phyloP scores from a whole-genome alignment of 2,113 vertebrate genomes.

The Hipposideros armiger region DNA sequence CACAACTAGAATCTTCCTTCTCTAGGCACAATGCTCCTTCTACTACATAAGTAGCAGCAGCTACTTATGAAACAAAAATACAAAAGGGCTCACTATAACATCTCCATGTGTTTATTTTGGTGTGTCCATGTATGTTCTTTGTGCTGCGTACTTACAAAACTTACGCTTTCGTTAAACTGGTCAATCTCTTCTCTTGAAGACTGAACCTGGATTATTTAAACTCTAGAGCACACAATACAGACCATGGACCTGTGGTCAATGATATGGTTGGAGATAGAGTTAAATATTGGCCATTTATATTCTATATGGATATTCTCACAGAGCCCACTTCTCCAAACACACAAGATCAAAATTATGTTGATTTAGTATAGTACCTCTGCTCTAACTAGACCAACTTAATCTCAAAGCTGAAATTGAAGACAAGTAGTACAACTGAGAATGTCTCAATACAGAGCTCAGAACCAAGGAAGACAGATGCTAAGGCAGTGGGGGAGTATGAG shows the following conservation, averaged over 20 bases:
- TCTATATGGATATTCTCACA: not conserved
- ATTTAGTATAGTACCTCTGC: not conserved
- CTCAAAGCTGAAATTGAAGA: slow-evolving; percentile 26
- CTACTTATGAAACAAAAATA: not conserved
- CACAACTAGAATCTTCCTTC: slow-evolving; percentile 8
- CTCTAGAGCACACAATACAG: not conserved
- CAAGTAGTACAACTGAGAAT: not conserved
- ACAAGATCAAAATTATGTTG: slow-evolving; percentile 38
- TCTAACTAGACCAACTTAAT: not conserved
- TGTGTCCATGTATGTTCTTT: not conserved
- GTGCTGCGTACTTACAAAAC: not conserved
- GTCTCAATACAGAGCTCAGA: not conserved
- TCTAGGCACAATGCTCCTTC: not conserved
- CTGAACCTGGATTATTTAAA: not conserved
- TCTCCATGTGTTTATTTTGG: not conserved
- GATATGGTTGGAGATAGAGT: not conserved
- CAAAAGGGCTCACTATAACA: not conserved
- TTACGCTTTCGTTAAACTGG: not conserved
- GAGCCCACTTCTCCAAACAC: not conserved
- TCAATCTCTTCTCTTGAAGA: not conserved
- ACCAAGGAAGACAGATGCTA: not conserved
- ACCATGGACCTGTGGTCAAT: not conserved
- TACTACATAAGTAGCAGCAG: not conserved
- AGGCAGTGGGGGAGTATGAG: not conserved
- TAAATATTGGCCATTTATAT: not conserved